A percentile compares a stretch with the other conserved stretches of the same genome.
These are phyloP conservation scores for Apotomis turbidana DNA, from an alignment of 2,888 invertebrate genomes.

Conservation along the genomic window DNA sequence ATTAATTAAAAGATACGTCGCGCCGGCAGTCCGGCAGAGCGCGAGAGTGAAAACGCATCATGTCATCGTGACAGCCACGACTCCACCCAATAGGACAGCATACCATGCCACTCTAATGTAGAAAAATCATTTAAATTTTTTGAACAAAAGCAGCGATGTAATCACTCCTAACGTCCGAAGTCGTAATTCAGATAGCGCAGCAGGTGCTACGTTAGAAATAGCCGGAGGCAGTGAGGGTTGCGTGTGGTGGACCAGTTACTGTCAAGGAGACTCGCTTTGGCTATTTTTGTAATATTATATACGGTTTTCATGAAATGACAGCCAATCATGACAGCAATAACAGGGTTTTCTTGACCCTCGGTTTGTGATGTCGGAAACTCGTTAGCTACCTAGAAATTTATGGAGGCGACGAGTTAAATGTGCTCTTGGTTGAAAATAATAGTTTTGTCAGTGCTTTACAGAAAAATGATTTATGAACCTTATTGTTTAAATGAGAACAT, in stretches of 20 bases:
- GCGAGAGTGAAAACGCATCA: conserved; percentile 74
- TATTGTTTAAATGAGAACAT: background rate
- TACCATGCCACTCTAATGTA: conserved; percentile 50
- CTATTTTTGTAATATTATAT: conserved; percentile 75
- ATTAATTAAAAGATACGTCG: conserved; percentile 81
- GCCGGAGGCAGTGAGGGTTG: conserved; percentile 73
- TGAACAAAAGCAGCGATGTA: conserved; percentile 61
- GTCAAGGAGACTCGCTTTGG: conserved; percentile 69
- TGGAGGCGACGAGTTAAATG: conserved; percentile 30
- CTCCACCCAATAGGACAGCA: conserved; percentile 51
- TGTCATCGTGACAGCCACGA: conserved; percentile 56
- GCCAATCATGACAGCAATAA: conserved; percentile 47
- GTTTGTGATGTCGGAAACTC: conserved; percentile 45
- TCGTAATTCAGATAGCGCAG: conserved; percentile 54
- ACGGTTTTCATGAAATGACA: conserved; percentile 72
- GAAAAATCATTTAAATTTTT: conserved; percentile 43
- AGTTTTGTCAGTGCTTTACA: conserved; percentile 8
- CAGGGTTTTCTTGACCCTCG: conserved; percentile 52
- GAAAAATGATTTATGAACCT: conserved; percentile 9
- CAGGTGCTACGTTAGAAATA: conserved; percentile 73
- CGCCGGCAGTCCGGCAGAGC: conserved; percentile 54
- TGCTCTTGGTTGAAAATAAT: conserved; percentile 31
- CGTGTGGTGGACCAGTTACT: conserved; percentile 75
- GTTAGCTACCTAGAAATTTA: conserved; percentile 43
- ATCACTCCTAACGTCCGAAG: conserved; percentile 48